Base-by-base conservation (phyloP, 2,797 vertebrate species). In the Urosaurus nigricauda region DNA sequence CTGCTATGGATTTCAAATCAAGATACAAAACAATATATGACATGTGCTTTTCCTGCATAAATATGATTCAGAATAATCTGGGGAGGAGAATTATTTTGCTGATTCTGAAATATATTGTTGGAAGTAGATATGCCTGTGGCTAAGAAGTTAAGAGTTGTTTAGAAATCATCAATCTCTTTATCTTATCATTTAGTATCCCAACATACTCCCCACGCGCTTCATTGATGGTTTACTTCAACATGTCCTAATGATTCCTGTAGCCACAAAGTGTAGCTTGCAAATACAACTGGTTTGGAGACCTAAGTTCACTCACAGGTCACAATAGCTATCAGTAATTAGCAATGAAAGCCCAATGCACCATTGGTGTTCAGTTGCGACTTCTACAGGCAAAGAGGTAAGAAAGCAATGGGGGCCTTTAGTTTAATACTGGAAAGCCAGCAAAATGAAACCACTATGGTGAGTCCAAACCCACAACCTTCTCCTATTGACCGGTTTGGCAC, bases 171-270 rank as follows among this genome's bases (percentile, higher is more conserved):
- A 37, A 85, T 58, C 78, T 91, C 93, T 51, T 92, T 94, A 92
- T 88, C 88, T 35, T 84, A 71, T 53, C 56, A 85, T 90, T 87
- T 84, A 58, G 74, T 91, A 88, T 73, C 65, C 43, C 47, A 74
- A 68, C 16, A 83, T 81, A 60, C 68, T 80, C 43, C 14, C 47
- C 87, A 84, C 65, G 79, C 83, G 63, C 58, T 88, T 89, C 60
- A 56, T 75, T 92, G 56, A 0, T 85, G 51, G 58, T 79, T 92
- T 83, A 90, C 86, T 83, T 92, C 87, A 53, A 91, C 60, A 65
- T 82, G 84, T 78, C 73, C 83, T 87, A 92, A 92, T 84, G 90
- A n/a, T 91, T 93, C 86, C 79, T 92, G 84, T 29, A 91, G 90
- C 92, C 89, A 77, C 90, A 92, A 84, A 93, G 85, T 26, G 84